Base-by-base conservation (phyloP, 1,140 invertebrate genomes). In the Drosophila yakuba region DNA sequence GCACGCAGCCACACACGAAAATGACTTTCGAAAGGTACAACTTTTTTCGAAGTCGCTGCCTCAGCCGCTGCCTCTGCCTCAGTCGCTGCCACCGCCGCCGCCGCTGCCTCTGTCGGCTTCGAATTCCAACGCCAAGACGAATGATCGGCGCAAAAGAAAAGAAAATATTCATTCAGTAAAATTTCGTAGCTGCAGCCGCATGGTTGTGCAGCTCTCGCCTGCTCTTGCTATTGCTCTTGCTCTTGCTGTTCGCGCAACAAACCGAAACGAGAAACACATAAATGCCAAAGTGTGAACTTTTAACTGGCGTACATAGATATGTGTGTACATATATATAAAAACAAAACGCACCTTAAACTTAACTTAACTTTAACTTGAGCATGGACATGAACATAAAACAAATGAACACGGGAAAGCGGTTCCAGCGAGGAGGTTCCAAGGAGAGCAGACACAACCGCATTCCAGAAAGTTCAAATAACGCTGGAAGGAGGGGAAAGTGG, bases 131-230 rank as follows among this genome's bases (percentile, higher is more conserved):
- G 74, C 28, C 58, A 75, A 64, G 57, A 60, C 58, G 81, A 90
- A 91, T 84, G 90, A 91, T 91, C 90, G 64, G 64, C 67, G 78
- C 76, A 86, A 91, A 90, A 82, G 89, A 89, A 91, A 91, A 82
- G 67, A 74, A 82, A 74, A 88, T 90, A 88, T 72, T 72, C 68
- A 72, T 72, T 72, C 68, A 72, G 50, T 50, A 71, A 71, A 48
- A 28, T 51, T 35, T 71, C 56, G 47, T 73, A 39, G 38, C 38
- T 39, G 38, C 38, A 39, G 38, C 38, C 57, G 58, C 38, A 74
- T 74, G 67, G 67, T 74, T 50, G 58, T 74, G 67, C 57, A 15
- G 45, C 28, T 44, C 47, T 50, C 39, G 15, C 32, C 14, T 36
- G 35, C 43, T 36, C 62, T 41, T 55, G 50, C 43, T 36, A 36